These are phyloP conservation scores for Melinaea menophilus DNA, from an alignment of 2,888 invertebrate species.

Conservation along the genomic window DNA sequence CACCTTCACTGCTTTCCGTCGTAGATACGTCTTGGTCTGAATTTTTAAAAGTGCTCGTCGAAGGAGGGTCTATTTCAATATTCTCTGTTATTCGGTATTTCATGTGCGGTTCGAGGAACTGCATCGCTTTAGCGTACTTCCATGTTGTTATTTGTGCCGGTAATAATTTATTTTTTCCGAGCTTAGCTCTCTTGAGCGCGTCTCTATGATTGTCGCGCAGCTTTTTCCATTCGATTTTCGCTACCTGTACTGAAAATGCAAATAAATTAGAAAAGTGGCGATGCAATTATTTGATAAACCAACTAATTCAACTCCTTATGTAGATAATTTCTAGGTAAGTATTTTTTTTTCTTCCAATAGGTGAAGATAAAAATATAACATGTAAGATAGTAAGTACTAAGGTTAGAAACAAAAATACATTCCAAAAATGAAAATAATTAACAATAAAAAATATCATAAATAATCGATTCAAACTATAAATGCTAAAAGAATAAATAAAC, in stretches of 20 bases:
- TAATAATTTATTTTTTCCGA: constrained; percentile 66
- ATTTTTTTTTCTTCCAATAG: too few relatives aligned
- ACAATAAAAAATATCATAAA: too few relatives aligned
- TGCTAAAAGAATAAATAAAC: too few relatives aligned
- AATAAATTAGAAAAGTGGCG: not conserved
- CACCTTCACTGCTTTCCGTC: constrained; percentile 39
- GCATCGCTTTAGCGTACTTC: constrained; percentile 72
- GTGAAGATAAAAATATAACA: too few relatives aligned
- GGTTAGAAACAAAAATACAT: too few relatives aligned
- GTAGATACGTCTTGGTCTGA: constrained; percentile 56
- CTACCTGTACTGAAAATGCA: constrained; percentile 56
- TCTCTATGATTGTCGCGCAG: constrained; percentile 68
- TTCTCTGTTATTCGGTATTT: constrained; percentile 69
- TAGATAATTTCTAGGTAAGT: too few relatives aligned
- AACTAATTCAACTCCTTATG: too few relatives aligned
- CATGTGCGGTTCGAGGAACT: constrained; percentile 70
- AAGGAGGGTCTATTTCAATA: constrained; percentile 57
- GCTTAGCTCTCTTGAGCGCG: constrained; percentile 65
- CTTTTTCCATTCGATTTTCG: constrained; percentile 68
- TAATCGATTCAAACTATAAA: too few relatives aligned
- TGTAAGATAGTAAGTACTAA: too few relatives aligned
- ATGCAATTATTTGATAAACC: too few relatives aligned
- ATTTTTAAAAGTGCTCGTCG: constrained; percentile 33
- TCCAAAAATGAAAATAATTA: too few relatives aligned
- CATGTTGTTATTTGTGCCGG: constrained; percentile 71